These are phyloP conservation scores for Alouatta palliata DNA, from an alignment of 2,113 vertebrate species.

Conservation along the genomic window DNA sequence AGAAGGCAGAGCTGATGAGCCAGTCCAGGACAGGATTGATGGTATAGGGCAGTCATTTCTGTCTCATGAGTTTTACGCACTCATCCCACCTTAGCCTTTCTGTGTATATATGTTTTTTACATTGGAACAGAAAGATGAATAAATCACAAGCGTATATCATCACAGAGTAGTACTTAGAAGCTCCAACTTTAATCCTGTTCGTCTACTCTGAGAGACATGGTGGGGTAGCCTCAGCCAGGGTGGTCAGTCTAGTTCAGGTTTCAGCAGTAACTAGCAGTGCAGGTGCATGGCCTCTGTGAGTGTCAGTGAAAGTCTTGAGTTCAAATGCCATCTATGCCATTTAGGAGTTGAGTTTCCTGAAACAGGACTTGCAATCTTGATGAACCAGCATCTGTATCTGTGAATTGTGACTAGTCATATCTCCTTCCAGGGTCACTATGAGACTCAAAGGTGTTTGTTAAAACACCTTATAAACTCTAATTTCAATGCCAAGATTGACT, in stretches of 20 bases:
- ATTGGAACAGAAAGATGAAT: background rate
- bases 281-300: background rate
- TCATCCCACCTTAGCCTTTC: background rate
- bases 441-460: background rate
- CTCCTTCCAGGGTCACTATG: background rate
- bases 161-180: too few relatives aligned
- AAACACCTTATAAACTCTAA: background rate
- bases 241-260: background rate
- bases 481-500: background rate
- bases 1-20: background rate
- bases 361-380: background rate
- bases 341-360: background rate
- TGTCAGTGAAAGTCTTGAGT: background rate
- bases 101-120: too few relatives aligned
- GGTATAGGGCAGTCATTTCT: background rate
- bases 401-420: background rate
- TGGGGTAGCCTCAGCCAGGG: background rate
- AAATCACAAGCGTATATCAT: background rate
- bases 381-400: background rate
- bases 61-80: rapidly evolving
- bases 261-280: background rate
- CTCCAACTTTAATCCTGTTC: background rate
- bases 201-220: background rate
- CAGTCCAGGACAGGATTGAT: too few relatives aligned
- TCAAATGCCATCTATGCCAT: background rate